Percentiles rank a stretch among this genome's conserved stretches.
phyloP scores from a whole-genome alignment of 2,113 vertebrate species.

The Rhinolophus sinicus region DNA sequence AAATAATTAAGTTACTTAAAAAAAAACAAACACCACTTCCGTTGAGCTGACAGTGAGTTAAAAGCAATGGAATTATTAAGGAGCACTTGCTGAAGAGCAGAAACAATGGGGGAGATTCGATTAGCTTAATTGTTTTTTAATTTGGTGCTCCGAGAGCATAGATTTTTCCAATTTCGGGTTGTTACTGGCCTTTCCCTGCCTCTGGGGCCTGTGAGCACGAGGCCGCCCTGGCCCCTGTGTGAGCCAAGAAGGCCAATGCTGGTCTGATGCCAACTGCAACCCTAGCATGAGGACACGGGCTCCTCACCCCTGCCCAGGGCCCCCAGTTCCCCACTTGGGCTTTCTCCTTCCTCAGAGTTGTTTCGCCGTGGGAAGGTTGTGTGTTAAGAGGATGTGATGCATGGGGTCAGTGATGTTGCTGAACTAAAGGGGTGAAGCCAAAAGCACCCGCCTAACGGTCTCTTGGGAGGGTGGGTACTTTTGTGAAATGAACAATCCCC shows the following conservation, averaged over 20 bases:
- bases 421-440: neutral
- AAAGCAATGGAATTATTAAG: slow-evolving; percentile 53
- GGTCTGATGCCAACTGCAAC: neutral
- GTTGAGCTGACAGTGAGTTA: slow-evolving; percentile 28
- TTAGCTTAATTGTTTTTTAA: slow-evolving; percentile 64
- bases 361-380: neutral
- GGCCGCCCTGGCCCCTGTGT: accelerated
- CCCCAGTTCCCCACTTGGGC: neutral
- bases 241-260: neutral
- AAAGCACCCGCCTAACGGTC: neutral
- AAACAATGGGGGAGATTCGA: slow-evolving; percentile 41
- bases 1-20: slow-evolving; percentile 68
- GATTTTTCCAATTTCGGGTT: neutral
- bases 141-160: neutral
- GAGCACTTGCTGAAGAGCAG: slow-evolving; percentile 36
- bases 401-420: neutral
- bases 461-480: neutral
- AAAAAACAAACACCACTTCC: slow-evolving; percentile 51
- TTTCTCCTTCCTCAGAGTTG: neutral
- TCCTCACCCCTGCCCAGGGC: no score
- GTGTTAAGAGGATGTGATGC: neutral
- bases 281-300: accelerated
- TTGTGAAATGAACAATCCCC: neutral
- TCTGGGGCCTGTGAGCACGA: accelerated
- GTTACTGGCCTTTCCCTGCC: neutral